Percentiles rank a stretch among this genome's conserved stretches.
Conservation (phyloP, 2,797 vertebrate species). For the Sebastes flavidus region DNA sequence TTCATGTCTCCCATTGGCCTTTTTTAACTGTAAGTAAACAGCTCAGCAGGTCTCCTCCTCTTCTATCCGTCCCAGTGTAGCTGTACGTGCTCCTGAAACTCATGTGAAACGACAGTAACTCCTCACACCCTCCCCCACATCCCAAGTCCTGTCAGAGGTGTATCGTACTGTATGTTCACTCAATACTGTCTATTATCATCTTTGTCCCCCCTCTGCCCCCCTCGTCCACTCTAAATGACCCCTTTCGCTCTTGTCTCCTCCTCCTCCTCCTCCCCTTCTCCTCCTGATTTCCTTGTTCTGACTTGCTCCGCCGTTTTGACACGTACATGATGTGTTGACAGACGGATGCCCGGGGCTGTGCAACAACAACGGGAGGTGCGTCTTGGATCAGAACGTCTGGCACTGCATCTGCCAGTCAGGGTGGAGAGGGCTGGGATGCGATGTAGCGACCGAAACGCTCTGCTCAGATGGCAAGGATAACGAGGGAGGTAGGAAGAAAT, state of each 20-base stretch:
- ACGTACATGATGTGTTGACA: slow-evolving; percentile 82
- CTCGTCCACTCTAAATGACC: slow-evolving; percentile 52
- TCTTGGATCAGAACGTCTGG: slow-evolving; percentile 98
- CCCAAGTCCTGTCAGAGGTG: slow-evolving; percentile 90
- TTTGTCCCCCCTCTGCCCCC: slow-evolving; percentile 57
- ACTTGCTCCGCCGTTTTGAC: slow-evolving; percentile 63
- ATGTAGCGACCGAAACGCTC: slow-evolving; percentile 97
- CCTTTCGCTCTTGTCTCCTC: neutral
- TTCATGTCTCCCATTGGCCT: slow-evolving; percentile 16
- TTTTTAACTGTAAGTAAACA: slow-evolving; percentile 16
- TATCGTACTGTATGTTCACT: slow-evolving; percentile 85
- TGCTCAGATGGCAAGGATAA: slow-evolving; percentile 99
- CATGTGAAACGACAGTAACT: slow-evolving; percentile 94
- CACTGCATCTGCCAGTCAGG: slow-evolving; percentile 98
- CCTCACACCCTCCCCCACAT: slow-evolving; percentile 80
- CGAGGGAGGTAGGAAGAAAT: slow-evolving; percentile 90
- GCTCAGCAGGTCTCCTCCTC: slow-evolving; percentile 6
- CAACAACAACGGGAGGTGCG: slow-evolving; percentile 98
- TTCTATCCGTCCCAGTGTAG: slow-evolving; percentile 9
- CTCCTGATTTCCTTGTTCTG: slow-evolving; percentile 44
- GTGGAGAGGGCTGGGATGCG: slow-evolving; percentile 96
- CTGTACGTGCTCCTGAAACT: slow-evolving; percentile 75
- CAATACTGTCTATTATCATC: slow-evolving; percentile 79
- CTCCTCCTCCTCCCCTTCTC: neutral
- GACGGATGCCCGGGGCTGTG: slow-evolving; percentile 98